Evolutionary conservation across 2,113 vertebrate species (phyloP), one percentile per base, ranked within the genome.

Genomic region (Tricholaema leucomelas): DNA sequence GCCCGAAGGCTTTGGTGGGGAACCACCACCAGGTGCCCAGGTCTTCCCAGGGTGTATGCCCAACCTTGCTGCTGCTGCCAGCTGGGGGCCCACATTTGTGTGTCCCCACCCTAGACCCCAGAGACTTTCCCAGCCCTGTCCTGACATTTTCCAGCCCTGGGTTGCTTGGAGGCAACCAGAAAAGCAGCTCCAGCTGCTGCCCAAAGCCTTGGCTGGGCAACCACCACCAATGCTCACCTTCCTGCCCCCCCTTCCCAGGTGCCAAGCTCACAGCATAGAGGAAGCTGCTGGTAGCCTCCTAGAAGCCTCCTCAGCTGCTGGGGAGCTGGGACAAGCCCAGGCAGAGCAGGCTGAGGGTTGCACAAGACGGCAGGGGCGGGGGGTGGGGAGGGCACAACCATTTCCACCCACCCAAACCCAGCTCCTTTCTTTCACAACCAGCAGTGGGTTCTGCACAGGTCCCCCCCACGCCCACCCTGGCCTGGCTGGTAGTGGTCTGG

Each of bases 371-470:
- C n/a, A n/a, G n/a, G n/a, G n/a, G n/a, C n/a, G 24, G 11, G 46
- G 70, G 86, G n/a, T n/a, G 40, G 83, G 77, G n/a, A n/a, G n/a
- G n/a, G 82, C 65, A 0, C 46, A 13, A 92, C 90, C 86, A 52
- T 70, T 91, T n/a, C 60, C 35, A 7, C 15, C 0, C 12, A 91
- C 85, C 67, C 69, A 90, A 95, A 93, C 40, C 14, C 40, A 85
- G 80, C 46, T 11, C 52, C 2, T 72, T n/a, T 38, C 85, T 95
- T 93, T 93, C 87, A 70, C 94, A 97, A 75, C 61, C 31, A 1
- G 50, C 75, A 61, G 79, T 3, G 8, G 67, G 82, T 72, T 79
- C 78, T 35, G 84, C 60, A 72, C 36, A 23, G 5, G 38, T n/a
- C 23, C 80, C 76, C 59, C 30, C 2, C 8, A 40, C 59, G 66